Conservation (phyloP, 2,888 invertebrate species). For the Halictus quadricinctus region DNA sequence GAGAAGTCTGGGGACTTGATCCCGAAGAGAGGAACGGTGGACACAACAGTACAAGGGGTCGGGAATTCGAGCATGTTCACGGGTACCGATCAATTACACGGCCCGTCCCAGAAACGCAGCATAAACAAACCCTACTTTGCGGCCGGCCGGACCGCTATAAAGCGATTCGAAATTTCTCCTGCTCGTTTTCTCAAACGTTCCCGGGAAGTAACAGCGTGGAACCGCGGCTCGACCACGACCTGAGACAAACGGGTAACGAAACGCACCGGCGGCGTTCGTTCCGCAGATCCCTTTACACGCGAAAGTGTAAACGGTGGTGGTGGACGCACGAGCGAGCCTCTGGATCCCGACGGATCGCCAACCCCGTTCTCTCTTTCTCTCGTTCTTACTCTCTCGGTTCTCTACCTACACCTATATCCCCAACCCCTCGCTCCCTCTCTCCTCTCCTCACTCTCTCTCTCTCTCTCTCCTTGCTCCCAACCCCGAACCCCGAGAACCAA, state of each 20-base stretch:
- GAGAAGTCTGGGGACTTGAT: not conserved
- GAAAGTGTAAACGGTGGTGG: constrained; percentile 77
- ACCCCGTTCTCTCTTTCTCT: constrained; percentile 37
- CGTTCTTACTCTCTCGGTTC: constrained; percentile 5
- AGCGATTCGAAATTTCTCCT: constrained; percentile 54
- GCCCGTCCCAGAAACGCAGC: constrained; percentile 39
- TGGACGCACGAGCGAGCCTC: constrained; percentile 68
- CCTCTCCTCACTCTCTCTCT: not conserved
- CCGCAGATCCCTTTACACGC: constrained; percentile 64
- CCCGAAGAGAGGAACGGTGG: not conserved
- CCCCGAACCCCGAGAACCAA: constrained; percentile 45
- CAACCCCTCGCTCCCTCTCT: constrained; percentile 24
- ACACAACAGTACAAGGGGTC: not conserved
- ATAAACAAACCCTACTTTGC: constrained; percentile 54
- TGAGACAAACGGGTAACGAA: constrained; percentile 74
- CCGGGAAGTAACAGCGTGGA: constrained; percentile 62
- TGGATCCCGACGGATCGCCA: constrained; percentile 54
- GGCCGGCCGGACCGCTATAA: constrained; percentile 52
- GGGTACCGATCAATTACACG: constrained; percentile 46
- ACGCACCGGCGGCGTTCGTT: constrained; percentile 59
- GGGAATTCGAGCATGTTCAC: not conserved
- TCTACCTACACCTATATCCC: constrained; percentile 56
- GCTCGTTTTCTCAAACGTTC: constrained; percentile 58
- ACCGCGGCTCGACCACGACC: constrained; percentile 72
- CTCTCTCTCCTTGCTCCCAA: constrained; percentile 12